These are phyloP conservation scores for Eupithecia exiguata DNA, from an alignment of 2,888 invertebrate genomes.

Conservation along the genomic window DNA sequence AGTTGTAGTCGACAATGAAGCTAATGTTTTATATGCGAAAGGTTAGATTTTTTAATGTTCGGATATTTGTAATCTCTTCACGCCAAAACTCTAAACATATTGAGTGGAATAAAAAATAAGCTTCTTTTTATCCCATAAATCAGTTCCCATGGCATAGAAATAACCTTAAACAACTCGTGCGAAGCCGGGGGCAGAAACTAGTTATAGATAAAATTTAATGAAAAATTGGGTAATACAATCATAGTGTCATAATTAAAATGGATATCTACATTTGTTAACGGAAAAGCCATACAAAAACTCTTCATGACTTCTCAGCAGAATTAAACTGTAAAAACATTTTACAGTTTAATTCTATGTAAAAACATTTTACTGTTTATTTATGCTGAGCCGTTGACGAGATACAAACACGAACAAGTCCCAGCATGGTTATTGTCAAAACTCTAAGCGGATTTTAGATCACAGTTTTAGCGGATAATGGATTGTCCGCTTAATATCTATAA, in stretches of 20 bases:
- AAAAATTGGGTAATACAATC: not conserved
- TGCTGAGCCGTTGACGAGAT: not conserved
- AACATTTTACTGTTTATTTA: no score
- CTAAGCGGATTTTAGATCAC: constrained; percentile 11
- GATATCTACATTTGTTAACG: not conserved
- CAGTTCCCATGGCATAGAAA: no score
- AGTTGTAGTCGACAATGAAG: not conserved
- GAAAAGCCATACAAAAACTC: not conserved
- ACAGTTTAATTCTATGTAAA: no score
- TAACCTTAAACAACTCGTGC: no score
- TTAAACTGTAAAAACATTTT: no score
- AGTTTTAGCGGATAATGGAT: not conserved
- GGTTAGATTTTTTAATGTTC: no score
- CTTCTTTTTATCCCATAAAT: no score
- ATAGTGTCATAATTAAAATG: no score
- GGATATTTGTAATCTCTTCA: no score
- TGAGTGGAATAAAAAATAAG: no score
- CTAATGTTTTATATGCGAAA: no score
- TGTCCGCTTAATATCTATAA: constrained; percentile 20
- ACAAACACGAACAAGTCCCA: not conserved
- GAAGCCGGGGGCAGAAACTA: not conserved
- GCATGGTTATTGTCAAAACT: not conserved
- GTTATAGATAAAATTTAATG: not conserved
- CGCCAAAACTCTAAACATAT: no score
- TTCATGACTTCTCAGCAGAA: not conserved